These are phyloP conservation scores for Heliconius charithonia DNA, from an alignment of 2,888 invertebrate genomes.

Conservation along the genomic window DNA sequence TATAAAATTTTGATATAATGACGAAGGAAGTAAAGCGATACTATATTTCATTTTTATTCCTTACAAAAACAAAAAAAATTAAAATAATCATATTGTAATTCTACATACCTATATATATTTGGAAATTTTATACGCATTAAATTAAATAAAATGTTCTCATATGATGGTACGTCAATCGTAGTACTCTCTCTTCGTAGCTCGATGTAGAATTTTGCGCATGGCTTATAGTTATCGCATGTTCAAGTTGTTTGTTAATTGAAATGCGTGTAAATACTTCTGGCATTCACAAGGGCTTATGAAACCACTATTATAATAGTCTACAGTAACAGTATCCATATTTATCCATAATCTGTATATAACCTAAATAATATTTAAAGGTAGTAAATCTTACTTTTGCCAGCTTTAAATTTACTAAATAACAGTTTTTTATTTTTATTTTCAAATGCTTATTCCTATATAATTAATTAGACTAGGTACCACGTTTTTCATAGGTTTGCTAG, in stretches of 20 bases:
- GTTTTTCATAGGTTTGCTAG: background rate
- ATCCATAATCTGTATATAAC: background rate
- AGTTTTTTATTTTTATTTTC: background rate
- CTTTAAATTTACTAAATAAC: background rate
- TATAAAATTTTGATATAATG: no score
- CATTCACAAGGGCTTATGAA: conserved; percentile 67
- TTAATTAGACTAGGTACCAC: background rate
- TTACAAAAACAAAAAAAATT: no score
- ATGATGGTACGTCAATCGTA: background rate
- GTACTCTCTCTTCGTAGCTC: conserved; percentile 54
- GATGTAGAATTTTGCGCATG: conserved; percentile 55
- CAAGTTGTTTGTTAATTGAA: conserved; percentile 77
- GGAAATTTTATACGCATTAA: no score
- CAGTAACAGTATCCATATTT: conserved; percentile 19
- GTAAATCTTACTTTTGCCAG: background rate
- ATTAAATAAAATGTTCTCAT: no score
- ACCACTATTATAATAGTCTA: conserved; percentile 60
- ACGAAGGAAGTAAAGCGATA: background rate
- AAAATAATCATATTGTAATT: no score
- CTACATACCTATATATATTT: background rate
- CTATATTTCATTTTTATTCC: background rate
- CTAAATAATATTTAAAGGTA: background rate
- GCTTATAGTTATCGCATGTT: conserved; percentile 64
- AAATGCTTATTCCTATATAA: no score
- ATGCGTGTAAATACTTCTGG: conserved; percentile 75